Conservation (phyloP, 2,888 invertebrate species). For the Netelia fuscicornis region DNA sequence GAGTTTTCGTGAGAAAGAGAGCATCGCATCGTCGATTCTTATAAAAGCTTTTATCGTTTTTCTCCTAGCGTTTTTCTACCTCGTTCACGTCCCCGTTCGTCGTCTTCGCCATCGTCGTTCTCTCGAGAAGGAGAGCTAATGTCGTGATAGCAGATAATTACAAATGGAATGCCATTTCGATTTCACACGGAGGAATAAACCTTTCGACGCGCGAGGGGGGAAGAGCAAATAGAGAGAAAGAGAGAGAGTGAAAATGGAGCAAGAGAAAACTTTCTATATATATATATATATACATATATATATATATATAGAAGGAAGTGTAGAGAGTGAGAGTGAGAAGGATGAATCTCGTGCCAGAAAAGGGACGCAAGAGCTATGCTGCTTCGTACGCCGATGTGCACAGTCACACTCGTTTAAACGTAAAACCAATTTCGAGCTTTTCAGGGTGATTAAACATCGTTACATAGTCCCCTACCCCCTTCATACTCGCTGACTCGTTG, state of each 20-base stretch:
- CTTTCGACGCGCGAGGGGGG: conserved; percentile 36
- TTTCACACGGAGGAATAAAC: conserved; percentile 59
- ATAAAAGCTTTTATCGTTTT: conserved; percentile 64
- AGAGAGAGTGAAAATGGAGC: conserved; percentile 16
- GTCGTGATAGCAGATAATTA: conserved; percentile 64
- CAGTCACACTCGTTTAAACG: conserved; percentile 49
- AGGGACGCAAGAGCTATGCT: not conserved
- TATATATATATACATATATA: not conserved
- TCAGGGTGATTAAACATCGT: conserved; percentile 62
- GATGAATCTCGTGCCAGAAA: not conserved
- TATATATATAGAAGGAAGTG: not conserved
- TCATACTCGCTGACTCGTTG: conserved; percentile 56
- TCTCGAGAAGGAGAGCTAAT: conserved; percentile 57
- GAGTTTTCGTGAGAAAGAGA: conserved; percentile 5
- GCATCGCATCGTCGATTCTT: conserved; percentile 53
- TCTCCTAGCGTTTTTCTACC: conserved; percentile 3
- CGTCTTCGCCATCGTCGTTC: conserved; percentile 33
- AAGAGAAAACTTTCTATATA: not conserved
- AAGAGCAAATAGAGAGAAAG: not conserved
- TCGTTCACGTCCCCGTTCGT: conserved; percentile 5
- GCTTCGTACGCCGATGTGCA: not conserved
- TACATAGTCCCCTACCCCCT: conserved; percentile 28
- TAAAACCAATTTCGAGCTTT: conserved; percentile 63
- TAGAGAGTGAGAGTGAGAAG: not conserved
- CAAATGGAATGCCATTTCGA: conserved; percentile 64